Conservation (phyloP, 2,888 invertebrate genomes). For the Chalcis sispes region DNA sequence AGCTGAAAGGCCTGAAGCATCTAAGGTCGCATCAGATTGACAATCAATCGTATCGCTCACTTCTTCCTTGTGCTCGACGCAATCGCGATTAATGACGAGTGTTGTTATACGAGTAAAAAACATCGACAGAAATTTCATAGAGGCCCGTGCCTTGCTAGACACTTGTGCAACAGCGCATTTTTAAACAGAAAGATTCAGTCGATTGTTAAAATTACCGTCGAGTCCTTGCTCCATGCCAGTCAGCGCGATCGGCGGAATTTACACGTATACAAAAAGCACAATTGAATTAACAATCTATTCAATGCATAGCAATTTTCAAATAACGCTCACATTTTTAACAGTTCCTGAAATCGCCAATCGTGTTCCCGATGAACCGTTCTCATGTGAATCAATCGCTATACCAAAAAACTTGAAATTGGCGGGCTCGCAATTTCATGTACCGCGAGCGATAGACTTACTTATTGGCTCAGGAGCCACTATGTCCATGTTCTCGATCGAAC, state of each 20-base stretch:
- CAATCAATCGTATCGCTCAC: background rate
- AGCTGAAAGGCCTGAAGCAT: background rate
- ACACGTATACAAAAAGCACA: background rate
- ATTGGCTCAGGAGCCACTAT: conserved; percentile 50
- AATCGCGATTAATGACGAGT: conserved; percentile 56
- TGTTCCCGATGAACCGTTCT: background rate
- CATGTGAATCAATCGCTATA: conserved; percentile 37
- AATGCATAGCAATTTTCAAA: background rate
- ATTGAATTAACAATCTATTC: background rate
- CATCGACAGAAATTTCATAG: conserved; percentile 30
- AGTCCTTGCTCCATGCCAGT: conserved; percentile 9
- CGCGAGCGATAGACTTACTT: too few species aligned
- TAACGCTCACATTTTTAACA: background rate
- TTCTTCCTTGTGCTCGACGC: conserved; percentile 15
- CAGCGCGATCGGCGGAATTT: background rate
- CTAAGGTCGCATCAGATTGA: background rate
- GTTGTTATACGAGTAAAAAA: conserved; percentile 43
- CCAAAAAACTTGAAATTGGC: too few species aligned
- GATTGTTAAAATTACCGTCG: conserved; percentile 38
- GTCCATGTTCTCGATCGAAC: conserved; percentile 52
- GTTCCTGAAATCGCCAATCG: background rate
- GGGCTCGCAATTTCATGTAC: too few species aligned
- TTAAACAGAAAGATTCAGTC: conserved; percentile 48
- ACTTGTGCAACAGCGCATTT: conserved; percentile 57
- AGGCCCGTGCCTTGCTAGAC: conserved; percentile 55